These are phyloP conservation scores for Microcaecilia unicolor DNA, from an alignment of 2,797 vertebrate species.

Conservation along the genomic window DNA sequence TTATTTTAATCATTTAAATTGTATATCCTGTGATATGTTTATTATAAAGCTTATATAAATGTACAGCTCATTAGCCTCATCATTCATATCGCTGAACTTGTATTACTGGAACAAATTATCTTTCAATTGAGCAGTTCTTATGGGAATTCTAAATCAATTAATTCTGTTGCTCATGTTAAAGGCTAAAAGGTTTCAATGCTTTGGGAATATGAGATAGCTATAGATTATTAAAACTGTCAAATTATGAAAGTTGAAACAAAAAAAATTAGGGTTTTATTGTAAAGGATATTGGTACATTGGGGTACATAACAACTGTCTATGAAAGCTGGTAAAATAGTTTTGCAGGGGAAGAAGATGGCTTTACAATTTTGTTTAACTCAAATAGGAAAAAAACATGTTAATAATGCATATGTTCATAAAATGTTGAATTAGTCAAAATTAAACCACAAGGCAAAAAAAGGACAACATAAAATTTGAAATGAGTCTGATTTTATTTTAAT, in stretches of 20 bases:
- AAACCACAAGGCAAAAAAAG: conserved; percentile 12
- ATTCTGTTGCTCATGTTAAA: conserved; percentile 23
- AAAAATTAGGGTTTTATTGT: conserved; percentile 34
- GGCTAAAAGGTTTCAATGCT: conserved; percentile 38
- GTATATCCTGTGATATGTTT: conserved; percentile 2
- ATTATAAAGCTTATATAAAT: background rate
- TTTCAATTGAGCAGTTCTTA: conserved; percentile 17
- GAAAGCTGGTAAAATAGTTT: too few relatives aligned
- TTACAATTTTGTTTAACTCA: too few relatives aligned
- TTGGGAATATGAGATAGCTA: conserved; percentile 37
- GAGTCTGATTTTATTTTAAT: conserved; percentile 44
- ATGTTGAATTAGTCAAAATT: too few relatives aligned
- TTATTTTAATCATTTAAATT: too few relatives aligned
- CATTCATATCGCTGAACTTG: conserved; percentile 4
- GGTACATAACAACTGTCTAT: conserved; percentile 28
- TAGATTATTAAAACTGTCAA: conserved; percentile 45
- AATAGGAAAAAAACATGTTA: too few relatives aligned
- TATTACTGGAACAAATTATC: conserved; percentile 21
- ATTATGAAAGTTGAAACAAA: conserved; percentile 36
- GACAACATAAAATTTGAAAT: conserved; percentile 17
- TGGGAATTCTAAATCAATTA: conserved; percentile 38
- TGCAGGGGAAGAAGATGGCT: too few relatives aligned
- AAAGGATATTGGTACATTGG: conserved; percentile 27
- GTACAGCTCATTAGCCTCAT: conserved; percentile 8
- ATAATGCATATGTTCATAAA: too few relatives aligned